These are phyloP conservation scores for Brenthis daphne DNA, from an alignment of 2,888 invertebrate species.

Conservation along the genomic window DNA sequence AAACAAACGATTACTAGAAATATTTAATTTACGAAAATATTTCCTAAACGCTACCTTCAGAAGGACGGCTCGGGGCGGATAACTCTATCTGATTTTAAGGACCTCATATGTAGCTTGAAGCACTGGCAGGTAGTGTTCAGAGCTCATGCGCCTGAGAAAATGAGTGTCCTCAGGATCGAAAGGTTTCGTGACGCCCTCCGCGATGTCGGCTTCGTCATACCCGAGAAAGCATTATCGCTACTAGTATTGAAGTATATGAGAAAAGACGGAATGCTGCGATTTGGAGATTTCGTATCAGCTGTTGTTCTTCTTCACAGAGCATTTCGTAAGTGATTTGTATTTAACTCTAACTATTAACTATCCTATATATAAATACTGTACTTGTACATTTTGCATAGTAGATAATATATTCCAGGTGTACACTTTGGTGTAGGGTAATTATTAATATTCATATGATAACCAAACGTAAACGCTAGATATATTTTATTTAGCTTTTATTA, in stretches of 20 bases:
- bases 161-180: constrained; percentile 94
- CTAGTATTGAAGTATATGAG: constrained; percentile 94
- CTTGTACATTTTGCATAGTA: too few species aligned
- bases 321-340: constrained; percentile 85
- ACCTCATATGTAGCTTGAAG: constrained; percentile 94
- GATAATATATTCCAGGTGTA: neutral
- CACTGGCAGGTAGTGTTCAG: constrained; percentile 95
- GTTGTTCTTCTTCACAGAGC: constrained; percentile 94
- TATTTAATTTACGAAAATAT: neutral
- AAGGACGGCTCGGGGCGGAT: constrained; percentile 90
- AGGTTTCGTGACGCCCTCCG: constrained; percentile 90
- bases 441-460: too few species aligned
- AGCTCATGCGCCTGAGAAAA: constrained; percentile 94
- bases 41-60: constrained; percentile 62
- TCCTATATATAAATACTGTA: neutral
- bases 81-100: constrained; percentile 92
- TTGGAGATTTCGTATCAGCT: constrained; percentile 95
- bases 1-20: too few species aligned
- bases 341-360: neutral
- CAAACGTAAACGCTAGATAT: too few species aligned
- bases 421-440: neutral
- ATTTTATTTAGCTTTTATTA: too few species aligned
- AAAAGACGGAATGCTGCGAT: constrained; percentile 94
- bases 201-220: constrained; percentile 94
- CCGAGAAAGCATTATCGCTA: constrained; percentile 91